phyloP scores from a whole-genome alignment of 2,113 vertebrate genomes.

The Dipodomys merriami region DNA sequence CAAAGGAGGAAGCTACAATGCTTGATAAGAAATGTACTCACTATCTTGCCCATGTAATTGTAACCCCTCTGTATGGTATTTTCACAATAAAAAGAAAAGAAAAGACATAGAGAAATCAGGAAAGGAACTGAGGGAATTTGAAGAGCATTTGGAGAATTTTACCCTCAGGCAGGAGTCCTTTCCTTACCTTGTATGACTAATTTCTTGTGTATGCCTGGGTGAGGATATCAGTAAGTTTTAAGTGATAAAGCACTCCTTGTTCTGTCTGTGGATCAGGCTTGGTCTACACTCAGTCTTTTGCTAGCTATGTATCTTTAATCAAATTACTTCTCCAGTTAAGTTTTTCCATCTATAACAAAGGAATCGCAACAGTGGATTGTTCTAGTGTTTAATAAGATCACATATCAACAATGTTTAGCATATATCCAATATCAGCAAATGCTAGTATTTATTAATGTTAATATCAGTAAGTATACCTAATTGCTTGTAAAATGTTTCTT shows the following conservation, averaged over 20 bases:
- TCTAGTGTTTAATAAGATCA: neutral
- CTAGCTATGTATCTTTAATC: neutral
- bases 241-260: neutral
- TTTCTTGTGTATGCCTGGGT: neutral
- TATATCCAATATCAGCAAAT: conserved; percentile 8
- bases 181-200: neutral
- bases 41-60: no score
- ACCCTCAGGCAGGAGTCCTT: neutral
- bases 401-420: neutral
- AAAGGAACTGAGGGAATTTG: neutral
- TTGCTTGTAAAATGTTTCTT: conserved; percentile 9
- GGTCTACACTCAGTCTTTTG: neutral
- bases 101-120: neutral
- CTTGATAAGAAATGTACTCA: no score
- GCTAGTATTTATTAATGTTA: conserved; percentile 23
- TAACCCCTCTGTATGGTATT: no score
- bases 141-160: neutral
- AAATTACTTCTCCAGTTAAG: neutral
- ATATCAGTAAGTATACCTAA: neutral
- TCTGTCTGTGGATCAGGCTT: neutral
- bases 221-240: neutral
- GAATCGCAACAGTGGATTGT: neutral
- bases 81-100: no score
- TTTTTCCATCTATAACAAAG: neutral
- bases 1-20: no score